These are phyloP conservation scores for Ips typographus DNA, from an alignment of 1,140 invertebrate species.

Conservation along the genomic window DNA sequence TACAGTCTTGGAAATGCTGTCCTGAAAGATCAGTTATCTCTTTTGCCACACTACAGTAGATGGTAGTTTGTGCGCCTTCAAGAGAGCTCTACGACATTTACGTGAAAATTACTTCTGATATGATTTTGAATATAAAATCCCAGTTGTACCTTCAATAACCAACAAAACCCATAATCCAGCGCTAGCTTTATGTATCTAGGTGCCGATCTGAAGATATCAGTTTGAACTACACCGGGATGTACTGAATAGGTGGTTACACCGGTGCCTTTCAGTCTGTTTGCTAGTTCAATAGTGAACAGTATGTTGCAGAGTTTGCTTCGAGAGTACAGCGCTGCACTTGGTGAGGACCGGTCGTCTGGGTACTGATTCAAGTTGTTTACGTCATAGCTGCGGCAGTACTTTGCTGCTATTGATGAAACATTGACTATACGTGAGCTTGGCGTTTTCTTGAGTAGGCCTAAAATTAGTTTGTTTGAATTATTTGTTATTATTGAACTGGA, in stretches of 20 bases:
- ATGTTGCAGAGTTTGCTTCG: slow-evolving; percentile 79
- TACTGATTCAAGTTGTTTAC: slow-evolving; percentile 20
- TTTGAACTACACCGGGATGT: slow-evolving; percentile 67
- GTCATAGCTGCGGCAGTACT: neutral
- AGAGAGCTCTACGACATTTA: neutral
- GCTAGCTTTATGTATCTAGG: neutral
- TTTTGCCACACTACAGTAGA: slow-evolving; percentile 10
- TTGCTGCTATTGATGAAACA: slow-evolving; percentile 25
- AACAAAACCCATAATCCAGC: neutral
- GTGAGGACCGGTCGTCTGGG: slow-evolving; percentile 1
- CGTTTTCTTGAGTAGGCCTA: slow-evolving; percentile 47
- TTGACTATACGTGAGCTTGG: slow-evolving; percentile 34
- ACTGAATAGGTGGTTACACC: slow-evolving; percentile 78
- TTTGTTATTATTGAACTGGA: slow-evolving; percentile 53
- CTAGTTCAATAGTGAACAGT: slow-evolving; percentile 78
- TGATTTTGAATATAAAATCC: neutral
- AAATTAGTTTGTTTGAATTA: slow-evolving; percentile 53
- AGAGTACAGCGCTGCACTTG: slow-evolving; percentile 52
- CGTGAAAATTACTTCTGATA: slow-evolving; percentile 1
- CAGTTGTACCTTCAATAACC: slow-evolving; percentile 51
- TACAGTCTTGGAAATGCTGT: slow-evolving; percentile 60
- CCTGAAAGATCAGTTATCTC: slow-evolving; percentile 56
- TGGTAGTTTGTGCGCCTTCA: slow-evolving; percentile 14
- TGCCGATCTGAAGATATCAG: slow-evolving; percentile 10
- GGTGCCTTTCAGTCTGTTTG: slow-evolving; percentile 69